Evolutionary conservation across 2,888 invertebrate species (phyloP).

Genomic region (Beris chalybata): DNA sequence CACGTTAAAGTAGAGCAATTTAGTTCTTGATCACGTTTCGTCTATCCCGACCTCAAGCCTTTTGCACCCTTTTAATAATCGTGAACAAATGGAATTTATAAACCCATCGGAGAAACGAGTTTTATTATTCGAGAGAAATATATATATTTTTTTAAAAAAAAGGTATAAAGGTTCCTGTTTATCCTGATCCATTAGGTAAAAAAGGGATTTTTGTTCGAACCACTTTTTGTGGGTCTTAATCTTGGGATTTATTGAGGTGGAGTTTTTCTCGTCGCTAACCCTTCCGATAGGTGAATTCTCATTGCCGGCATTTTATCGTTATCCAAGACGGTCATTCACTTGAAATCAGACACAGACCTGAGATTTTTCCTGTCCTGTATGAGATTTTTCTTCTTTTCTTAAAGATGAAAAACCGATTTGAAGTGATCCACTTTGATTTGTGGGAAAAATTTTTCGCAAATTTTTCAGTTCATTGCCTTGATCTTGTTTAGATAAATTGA

Average conservation of each 20-base stretch:
- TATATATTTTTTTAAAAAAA: conserved; percentile 14
- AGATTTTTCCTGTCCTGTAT: too few relatives aligned
- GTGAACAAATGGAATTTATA: conserved; percentile 19
- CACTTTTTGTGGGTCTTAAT: conserved; percentile 38
- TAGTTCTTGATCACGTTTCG: conserved; percentile 34
- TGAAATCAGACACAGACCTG: conserved; percentile 2
- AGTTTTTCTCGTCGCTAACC: conserved; percentile 21
- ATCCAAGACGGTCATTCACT: conserved; percentile 14
- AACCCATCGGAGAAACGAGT: conserved; percentile 26
- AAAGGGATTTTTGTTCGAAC: conserved; percentile 12
- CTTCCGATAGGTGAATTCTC: conserved; percentile 13
- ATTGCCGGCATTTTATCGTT: conserved; percentile 1
- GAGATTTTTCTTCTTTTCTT: background rate
- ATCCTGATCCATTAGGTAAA: conserved; percentile 34
- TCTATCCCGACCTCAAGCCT: conserved; percentile 33
- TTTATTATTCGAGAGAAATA: conserved; percentile 20
- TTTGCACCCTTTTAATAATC: conserved; percentile 34
- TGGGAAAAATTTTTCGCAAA: conserved; percentile 11
- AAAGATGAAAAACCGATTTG: too few relatives aligned
- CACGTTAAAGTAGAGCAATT: conserved; percentile 36
- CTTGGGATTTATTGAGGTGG: conserved; percentile 37
- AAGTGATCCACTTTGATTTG: background rate
- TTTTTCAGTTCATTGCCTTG: conserved; percentile 16
- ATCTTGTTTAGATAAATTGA: background rate
- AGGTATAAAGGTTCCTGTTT: conserved; percentile 37